phyloP scores from a whole-genome alignment of 1,140 invertebrate species.

The Rhagoletis zephyria region DNA sequence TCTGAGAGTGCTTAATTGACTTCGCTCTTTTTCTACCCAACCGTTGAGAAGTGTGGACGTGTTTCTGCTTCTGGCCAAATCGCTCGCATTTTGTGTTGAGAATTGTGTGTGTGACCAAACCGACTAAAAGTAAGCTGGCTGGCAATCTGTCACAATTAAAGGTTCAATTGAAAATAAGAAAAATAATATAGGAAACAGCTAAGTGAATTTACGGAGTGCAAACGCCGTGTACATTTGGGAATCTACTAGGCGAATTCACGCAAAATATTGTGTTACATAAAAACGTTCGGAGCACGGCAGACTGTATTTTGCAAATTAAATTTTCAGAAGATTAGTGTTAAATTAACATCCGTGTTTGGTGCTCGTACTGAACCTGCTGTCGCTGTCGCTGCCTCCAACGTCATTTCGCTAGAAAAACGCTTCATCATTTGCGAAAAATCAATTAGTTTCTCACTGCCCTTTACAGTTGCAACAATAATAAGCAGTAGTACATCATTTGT shows the following conservation, averaged over 20 bases:
- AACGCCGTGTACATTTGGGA: conserved; percentile 12
- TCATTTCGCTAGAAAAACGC: neutral
- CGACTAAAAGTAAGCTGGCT: neutral
- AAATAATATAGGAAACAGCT: conserved; percentile 30
- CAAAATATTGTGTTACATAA: conserved; percentile 52
- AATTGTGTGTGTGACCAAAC: conserved; percentile 37
- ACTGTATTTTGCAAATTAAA: neutral
- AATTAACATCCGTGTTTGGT: neutral
- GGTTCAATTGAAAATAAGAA: conserved; percentile 27
- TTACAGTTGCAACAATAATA: conserved; percentile 25
- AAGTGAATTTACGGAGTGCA: conserved; percentile 34
- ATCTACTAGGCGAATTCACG: conserved; percentile 32
- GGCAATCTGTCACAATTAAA: neutral
- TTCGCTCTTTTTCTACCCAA: conserved; percentile 65
- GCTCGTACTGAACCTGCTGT: neutral
- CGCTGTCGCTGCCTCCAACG: neutral
- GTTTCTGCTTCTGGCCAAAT: conserved; percentile 47
- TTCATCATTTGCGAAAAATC: conserved; percentile 47
- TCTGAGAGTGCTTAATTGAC: conserved; percentile 57
- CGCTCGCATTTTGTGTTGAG: conserved; percentile 41
- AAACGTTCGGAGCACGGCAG: conserved; percentile 17
- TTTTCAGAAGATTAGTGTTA: conserved; percentile 35
- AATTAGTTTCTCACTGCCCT: conserved; percentile 27
- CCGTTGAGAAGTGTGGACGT: conserved; percentile 66
- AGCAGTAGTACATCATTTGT: conserved; percentile 13